Evolutionary conservation across 64 coral and sea anemone species (phyloP), one percentile per base, ranked within the genome.

Genomic region (Montipora efflorescens): DNA sequence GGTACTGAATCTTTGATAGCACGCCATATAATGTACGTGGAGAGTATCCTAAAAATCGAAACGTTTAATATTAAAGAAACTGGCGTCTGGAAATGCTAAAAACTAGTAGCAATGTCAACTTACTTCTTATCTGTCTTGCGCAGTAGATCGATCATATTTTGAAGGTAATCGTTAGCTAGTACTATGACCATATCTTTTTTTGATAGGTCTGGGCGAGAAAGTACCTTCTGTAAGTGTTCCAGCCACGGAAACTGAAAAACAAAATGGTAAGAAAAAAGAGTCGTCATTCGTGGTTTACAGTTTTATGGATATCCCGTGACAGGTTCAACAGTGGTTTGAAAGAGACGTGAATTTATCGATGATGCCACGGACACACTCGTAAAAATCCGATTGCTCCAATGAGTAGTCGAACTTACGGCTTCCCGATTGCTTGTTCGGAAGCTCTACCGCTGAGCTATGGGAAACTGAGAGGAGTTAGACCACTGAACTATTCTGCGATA

Each of bases 1-100:
- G 98, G 98, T 8, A 99, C 92, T 10, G 89, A 79, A 28, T 99
- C 98, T 20, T 99, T 99, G 5, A 99, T 80, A 22, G 93, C 75
- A 64, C 93, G 89, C 98, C 98, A 99, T 8, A 99, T 90, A 83
- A 99, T 96, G 43, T 99, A 99, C 48, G 96, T 96, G 2, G 98
- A 99, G 7, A 99, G 55, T 0, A 72, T 10, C 9, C 92, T 93
- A 15, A 8, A 18, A 15, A 66, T 52, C 11, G 53, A 57, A 57
- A 57, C 53, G 36, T 36, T 36, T 11, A 57, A 57, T 57, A 57
- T 57, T 15, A 16, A 59, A 48, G 82, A 45, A 22, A 15, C 13
- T 64, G 9, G 61, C 61, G 4, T 7, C 61, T 14, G 3, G 9
- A 64, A 64, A 36, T 20, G 55, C 3, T 82, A 50, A 48, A 59